Base-by-base conservation (phyloP, 2,888 invertebrate genomes). In the Stramonita haemastoma region DNA sequence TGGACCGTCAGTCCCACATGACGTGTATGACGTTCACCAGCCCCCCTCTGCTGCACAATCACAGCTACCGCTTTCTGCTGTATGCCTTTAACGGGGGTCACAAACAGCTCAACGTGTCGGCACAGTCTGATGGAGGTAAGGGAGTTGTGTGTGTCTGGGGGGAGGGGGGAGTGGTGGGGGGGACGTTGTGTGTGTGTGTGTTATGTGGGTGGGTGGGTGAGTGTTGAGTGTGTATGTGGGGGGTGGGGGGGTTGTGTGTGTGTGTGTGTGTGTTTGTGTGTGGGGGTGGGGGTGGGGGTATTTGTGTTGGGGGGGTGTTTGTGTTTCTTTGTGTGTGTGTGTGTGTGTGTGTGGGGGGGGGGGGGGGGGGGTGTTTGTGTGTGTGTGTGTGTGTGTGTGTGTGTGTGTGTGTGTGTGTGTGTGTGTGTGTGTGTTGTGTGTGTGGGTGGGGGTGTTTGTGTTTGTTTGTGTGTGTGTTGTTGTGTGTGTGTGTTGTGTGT, bases 21-120 rank as follows among this genome's bases (percentile, higher is more conserved):
- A 34, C 66, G 66, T 83, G 83, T 70, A 84, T 88, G 81, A n/a
- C 29, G n/a, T 83, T 88, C 17, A 34, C 29, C 57, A 57, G 89
- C 89, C 36, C 91, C 89, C 86, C 90, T 13, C 90, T 94, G 29
- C 85, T 91, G 46, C 93, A 93, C 89, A 91, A 91, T 84, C 73
- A 89, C n/a, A 84, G 87, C 2, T 93, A 93, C 90, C 92, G 91
- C 79, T 90, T 92, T 22, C 73, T 91, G 46, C 91, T 93, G 22
- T 92, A 91, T 91, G 94, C 94, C 8, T 91, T 91, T 86, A 93
- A 94, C 89, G 92, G 90, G 15, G 94, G 92, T 11, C 91, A 92
- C 87, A 93, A 92, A 87, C 92, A 93, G 90, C 90, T 91, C 57
- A 92, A 92, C 90, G 89, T 91, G 5, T 92, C 93, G 0, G 90